Evolutionary conservation across 2,113 vertebrate genomes (phyloP).

Genomic region (Sinocyclocheilus anshuiensis): DNA sequence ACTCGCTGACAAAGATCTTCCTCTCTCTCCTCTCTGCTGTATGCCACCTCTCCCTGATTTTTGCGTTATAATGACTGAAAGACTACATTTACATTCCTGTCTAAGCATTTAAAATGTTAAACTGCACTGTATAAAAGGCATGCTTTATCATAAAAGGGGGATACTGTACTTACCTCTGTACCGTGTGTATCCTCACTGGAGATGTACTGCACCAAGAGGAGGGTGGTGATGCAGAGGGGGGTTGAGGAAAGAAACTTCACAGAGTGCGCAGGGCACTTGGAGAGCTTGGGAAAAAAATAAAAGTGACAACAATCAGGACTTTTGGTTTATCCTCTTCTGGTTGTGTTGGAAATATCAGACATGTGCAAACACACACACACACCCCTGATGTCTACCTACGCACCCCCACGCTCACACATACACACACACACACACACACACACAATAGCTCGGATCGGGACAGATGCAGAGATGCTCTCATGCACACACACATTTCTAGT

Average conservation of each 20-base stretch:
- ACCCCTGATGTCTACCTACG: not conserved
- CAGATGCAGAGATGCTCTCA: conserved; percentile 45
- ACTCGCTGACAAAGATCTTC: conserved; percentile 4
- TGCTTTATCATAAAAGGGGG: not conserved
- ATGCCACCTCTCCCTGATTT: not conserved
- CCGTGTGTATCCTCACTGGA: conserved; percentile 35
- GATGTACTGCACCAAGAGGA: conserved; percentile 52
- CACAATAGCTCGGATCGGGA: conserved; percentile 45
- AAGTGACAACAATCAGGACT: conserved; percentile 29
- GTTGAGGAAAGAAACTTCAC: conserved; percentile 37
- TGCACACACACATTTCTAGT: conserved; percentile 62
- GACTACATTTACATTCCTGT: not conserved
- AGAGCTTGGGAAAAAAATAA: conserved; percentile 10
- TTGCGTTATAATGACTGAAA: not conserved
- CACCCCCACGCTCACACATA: conserved; percentile 3
- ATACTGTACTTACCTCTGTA: conserved; percentile 39
- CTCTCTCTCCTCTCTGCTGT: not conserved
- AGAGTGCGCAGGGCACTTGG: conserved; percentile 45
- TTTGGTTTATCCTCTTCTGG: conserved; percentile 40
- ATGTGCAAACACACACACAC: not conserved
- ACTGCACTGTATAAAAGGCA: not conserved
- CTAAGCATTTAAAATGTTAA: conserved; percentile 1
- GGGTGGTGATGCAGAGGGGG: conserved; percentile 10
- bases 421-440: conserved; percentile 36
- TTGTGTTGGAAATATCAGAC: not conserved